Percentiles rank a stretch among this genome's conserved stretches.
These are phyloP conservation scores for Rhodinocichla rosea DNA, from an alignment of 2,113 vertebrate genomes.

Conservation along the genomic window DNA sequence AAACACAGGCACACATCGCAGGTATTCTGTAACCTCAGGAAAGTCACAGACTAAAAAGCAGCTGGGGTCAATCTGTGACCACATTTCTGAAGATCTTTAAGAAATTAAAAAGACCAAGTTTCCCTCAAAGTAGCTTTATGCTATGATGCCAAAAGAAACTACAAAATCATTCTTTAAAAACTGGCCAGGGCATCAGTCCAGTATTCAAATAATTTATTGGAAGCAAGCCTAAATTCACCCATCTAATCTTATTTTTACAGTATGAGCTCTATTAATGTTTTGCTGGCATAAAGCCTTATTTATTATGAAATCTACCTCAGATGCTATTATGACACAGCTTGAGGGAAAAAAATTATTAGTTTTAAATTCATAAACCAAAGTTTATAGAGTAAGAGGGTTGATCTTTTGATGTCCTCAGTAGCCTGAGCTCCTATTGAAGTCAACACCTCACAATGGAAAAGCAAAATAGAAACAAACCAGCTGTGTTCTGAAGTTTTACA, in stretches of 20 bases:
- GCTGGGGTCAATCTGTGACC: background rate
- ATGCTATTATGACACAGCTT: conserved; percentile 57
- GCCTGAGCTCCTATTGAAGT: background rate
- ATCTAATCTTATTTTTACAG: conserved; percentile 74
- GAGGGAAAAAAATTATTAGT: conserved; percentile 2
- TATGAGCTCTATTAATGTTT: conserved; percentile 57
- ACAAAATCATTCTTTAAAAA: conserved; percentile 68
- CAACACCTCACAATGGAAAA: background rate
- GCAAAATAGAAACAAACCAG: background rate
- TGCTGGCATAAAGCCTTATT: conserved; percentile 58
- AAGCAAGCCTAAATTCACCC: conserved; percentile 57
- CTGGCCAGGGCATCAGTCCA: conserved; percentile 54
- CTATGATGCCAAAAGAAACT: conserved; percentile 56
- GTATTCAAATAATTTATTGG: conserved; percentile 62
- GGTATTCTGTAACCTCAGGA: background rate
- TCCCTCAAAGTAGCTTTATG: conserved; percentile 11
- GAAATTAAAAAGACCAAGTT: conserved; percentile 28
- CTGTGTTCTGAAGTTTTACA: background rate
- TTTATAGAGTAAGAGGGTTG: conserved; percentile 34
- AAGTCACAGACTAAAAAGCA: background rate
- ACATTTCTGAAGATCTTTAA: background rate
- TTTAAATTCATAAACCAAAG: conserved; percentile 48
- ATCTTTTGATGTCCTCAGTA: conserved; percentile 29
- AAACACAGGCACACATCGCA: background rate
- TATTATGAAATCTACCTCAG: conserved; percentile 63